These are phyloP conservation scores for Scolopax rusticola DNA, from an alignment of 2,797 vertebrate species.

Conservation along the genomic window DNA sequence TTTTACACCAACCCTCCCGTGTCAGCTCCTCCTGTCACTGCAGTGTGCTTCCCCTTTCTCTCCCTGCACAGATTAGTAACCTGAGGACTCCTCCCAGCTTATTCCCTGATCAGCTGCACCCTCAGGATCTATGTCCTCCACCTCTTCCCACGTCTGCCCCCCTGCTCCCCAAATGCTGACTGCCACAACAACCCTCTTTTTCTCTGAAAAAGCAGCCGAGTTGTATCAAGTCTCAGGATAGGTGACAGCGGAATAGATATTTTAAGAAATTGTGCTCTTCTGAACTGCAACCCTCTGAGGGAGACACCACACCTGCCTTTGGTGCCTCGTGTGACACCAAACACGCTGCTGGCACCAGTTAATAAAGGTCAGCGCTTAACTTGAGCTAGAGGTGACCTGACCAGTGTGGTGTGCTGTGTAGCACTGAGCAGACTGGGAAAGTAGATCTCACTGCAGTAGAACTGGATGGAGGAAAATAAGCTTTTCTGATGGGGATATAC, in stretches of 20 bases:
- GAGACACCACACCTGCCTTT: not conserved
- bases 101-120: not conserved
- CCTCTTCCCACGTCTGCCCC: not conserved
- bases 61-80: not conserved
- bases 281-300: not conserved
- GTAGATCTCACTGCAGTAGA: not conserved
- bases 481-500: not conserved
- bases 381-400: not conserved
- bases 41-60: not conserved
- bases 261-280: not conserved
- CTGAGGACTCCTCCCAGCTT: not conserved
- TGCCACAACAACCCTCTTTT: not conserved
- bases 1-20: not conserved
- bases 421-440: not conserved
- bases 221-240: not conserved
- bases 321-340: constrained; percentile 7
- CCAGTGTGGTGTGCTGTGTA: not conserved
- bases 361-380: constrained; percentile 26
- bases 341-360: not conserved
- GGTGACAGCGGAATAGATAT: not conserved
- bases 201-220: not conserved
- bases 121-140: not conserved
- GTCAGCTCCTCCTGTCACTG: not conserved
- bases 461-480: not conserved
- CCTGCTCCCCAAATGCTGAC: not conserved